Conservation (phyloP, 2,888 invertebrate genomes). For the Synergus umbraculus region DNA sequence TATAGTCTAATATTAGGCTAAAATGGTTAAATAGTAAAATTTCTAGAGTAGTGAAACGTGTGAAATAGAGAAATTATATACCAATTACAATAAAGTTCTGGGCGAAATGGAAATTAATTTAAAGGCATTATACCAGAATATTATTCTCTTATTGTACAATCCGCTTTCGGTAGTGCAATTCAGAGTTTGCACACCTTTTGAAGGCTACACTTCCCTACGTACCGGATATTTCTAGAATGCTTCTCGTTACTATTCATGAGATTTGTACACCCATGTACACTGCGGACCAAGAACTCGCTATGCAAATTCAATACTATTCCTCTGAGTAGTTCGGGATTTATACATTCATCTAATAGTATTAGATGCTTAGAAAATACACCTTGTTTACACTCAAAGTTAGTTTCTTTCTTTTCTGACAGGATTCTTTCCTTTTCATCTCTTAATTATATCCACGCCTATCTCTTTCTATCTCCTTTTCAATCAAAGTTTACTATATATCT, state of each 20-base stretch:
- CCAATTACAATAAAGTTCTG: not conserved
- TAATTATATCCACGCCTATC: too few relatives aligned
- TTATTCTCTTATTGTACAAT: constrained; percentile 29
- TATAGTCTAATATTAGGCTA: not conserved
- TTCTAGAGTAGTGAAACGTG: not conserved
- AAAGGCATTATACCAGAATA: constrained; percentile 1
- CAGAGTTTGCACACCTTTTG: constrained; percentile 21
- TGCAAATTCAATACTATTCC: constrained; percentile 36
- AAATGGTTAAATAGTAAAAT: not conserved
- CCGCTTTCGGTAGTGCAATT: not conserved
- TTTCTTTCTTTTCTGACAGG: not conserved
- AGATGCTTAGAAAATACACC: not conserved
- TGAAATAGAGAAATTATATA: not conserved
- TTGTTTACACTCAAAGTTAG: not conserved
- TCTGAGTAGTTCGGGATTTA: constrained; percentile 32
- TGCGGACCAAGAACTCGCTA: constrained; percentile 3
- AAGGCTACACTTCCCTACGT: constrained; percentile 6
- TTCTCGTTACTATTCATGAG: constrained; percentile 36
- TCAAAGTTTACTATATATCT: too few relatives aligned
- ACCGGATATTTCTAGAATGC: constrained; percentile 30
- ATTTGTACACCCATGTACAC: constrained; percentile 21
- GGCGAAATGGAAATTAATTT: not conserved
- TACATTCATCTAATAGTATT: constrained; percentile 18
- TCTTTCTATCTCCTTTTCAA: not conserved
- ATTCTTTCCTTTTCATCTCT: not conserved